These are phyloP conservation scores for Dendrocopos noguchii DNA, from an alignment of 2,113 vertebrate genomes.

Conservation along the genomic window DNA sequence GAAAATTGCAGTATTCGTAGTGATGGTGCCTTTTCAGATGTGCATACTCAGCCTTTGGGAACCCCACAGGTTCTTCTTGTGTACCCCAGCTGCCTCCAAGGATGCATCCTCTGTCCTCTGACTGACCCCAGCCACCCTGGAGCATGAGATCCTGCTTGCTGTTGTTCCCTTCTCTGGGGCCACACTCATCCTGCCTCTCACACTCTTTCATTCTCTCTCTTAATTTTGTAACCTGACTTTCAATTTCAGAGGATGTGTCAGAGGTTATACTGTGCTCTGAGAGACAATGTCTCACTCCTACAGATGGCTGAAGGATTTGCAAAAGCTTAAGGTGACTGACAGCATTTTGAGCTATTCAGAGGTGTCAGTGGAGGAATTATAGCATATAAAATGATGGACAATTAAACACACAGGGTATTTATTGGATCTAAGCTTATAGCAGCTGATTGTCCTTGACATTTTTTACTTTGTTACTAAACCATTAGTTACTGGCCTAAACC, in stretches of 20 bases:
- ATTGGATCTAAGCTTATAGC: background rate
- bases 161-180: background rate
- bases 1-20: background rate
- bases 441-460: background rate
- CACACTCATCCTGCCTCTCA: background rate
- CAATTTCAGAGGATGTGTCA: background rate
- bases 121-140: background rate
- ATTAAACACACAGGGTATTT: background rate
- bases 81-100: background rate
- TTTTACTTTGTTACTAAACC: background rate
- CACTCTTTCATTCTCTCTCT: accelerated
- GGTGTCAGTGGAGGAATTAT: background rate
- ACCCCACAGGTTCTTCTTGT: background rate
- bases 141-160: background rate
- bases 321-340: background rate
- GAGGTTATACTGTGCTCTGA: background rate
- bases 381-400: background rate
- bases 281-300: background rate
- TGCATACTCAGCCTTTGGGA: background rate
- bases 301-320: background rate
- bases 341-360: background rate
- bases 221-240: background rate
- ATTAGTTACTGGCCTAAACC: background rate
- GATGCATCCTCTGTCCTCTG: background rate
- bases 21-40: background rate